phyloP scores from a whole-genome alignment of 2,113 vertebrate species.

The Porphyrio hochstetteri region DNA sequence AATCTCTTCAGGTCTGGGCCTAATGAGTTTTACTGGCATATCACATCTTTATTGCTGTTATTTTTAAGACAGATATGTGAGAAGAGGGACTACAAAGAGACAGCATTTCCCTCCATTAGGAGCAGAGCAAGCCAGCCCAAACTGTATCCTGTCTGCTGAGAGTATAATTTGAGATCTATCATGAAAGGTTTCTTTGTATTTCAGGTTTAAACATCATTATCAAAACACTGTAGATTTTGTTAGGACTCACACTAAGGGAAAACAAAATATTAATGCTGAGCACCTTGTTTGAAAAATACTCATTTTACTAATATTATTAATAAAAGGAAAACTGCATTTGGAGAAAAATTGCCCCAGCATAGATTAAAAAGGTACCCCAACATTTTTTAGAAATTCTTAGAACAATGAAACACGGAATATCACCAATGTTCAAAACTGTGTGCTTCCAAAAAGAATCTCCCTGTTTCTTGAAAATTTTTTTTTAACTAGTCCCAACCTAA shows the following conservation, averaged over 20 bases:
- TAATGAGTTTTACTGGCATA: slow-evolving; percentile 48
- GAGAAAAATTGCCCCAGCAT: background rate
- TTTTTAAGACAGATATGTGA: slow-evolving; percentile 42
- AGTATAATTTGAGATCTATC: background rate
- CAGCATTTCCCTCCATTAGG: slow-evolving; percentile 7
- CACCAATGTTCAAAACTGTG: background rate
- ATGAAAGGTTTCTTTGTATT: background rate
- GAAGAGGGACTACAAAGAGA: background rate
- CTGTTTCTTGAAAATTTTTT: background rate
- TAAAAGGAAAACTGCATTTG: background rate
- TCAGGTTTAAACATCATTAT: background rate
- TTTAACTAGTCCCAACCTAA: background rate
- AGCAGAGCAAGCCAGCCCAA: background rate
- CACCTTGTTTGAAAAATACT: background rate
- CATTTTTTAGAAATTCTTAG: background rate
- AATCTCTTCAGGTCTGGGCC: background rate
- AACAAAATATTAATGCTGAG: background rate
- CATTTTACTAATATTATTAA: background rate
- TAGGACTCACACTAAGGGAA: background rate
- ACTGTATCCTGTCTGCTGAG: background rate
- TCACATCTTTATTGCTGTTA: slow-evolving; percentile 22
- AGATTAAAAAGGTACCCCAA: background rate
- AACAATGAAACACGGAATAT: background rate
- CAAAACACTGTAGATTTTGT: background rate
- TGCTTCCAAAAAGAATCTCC: background rate